Conservation (phyloP, 2,888 invertebrate genomes). For the Orchesella flavescens region DNA sequence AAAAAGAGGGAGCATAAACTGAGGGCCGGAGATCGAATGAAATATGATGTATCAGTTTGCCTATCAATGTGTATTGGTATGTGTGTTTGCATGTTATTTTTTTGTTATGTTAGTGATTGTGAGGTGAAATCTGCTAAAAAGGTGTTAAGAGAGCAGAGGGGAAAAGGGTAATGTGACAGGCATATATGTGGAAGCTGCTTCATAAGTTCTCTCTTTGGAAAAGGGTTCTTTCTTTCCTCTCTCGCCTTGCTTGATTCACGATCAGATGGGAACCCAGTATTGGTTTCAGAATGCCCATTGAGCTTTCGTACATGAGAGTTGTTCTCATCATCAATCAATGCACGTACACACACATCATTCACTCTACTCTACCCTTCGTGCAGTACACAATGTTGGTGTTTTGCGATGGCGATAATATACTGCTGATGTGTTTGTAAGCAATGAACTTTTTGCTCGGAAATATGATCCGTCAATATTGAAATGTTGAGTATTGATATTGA, state of each 20-base stretch:
- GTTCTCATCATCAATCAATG: slow-evolving; percentile 42
- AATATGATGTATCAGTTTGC: slow-evolving; percentile 22
- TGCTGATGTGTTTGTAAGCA: neutral
- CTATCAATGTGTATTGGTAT: slow-evolving; percentile 31
- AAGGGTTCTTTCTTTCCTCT: slow-evolving; percentile 18
- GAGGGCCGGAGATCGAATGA: neutral
- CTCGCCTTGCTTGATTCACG: neutral
- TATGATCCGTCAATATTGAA: too few species aligned
- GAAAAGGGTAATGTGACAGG: slow-evolving; percentile 40
- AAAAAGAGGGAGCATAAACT: neutral
- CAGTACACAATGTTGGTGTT: too few species aligned
- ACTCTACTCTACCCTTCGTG: too few species aligned
- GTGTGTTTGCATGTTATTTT: slow-evolving; percentile 26
- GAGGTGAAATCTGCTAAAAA: slow-evolving; percentile 11
- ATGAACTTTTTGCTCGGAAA: neutral
- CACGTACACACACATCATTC: neutral
- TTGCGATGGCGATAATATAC: too few species aligned
- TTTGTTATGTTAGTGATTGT: neutral
- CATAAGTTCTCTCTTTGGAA: neutral
- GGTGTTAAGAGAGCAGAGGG: slow-evolving; percentile 18
- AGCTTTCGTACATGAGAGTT: neutral
- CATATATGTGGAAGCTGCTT: neutral
- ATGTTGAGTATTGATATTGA: too few species aligned
- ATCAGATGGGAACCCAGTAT: too few species aligned
- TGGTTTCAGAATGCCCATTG: neutral